Evolutionary conservation across 2,888 invertebrate species (phyloP).

Genomic region (Lordiphosa andalusiaca): DNA sequence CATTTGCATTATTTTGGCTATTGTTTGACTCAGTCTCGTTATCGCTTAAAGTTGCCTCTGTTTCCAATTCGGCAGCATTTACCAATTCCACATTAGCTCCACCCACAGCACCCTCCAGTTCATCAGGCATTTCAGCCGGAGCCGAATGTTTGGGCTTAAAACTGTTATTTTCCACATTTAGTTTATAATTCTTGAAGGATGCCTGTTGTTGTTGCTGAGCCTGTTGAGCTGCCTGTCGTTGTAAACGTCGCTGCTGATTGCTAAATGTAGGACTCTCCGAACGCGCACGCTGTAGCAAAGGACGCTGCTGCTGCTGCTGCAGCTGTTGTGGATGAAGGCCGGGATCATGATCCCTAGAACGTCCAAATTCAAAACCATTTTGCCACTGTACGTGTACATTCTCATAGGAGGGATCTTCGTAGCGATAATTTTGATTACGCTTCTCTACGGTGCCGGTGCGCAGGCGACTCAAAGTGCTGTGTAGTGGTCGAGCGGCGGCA

Average conservation of each 20-base stretch:
- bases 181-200: constrained; percentile 78
- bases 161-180: constrained; percentile 78
- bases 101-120: constrained; percentile 70
- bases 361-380: constrained; percentile 79
- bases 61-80: constrained; percentile 26
- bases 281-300: constrained; percentile 75
- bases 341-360: constrained; percentile 76
- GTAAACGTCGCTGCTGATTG: constrained; percentile 62
- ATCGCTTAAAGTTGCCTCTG: constrained; percentile 49
- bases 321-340: constrained; percentile 29
- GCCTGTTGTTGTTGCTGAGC: constrained; percentile 39
- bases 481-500: constrained; percentile 68
- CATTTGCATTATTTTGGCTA: constrained; percentile 37
- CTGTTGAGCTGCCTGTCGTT: constrained; percentile 44
- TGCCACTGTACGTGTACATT: constrained; percentile 80
- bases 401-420: constrained; percentile 79
- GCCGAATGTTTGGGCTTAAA: constrained; percentile 74
- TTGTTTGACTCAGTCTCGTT: constrained; percentile 67
- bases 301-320: constrained; percentile 52
- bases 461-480: constrained; percentile 76
- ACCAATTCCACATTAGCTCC: constrained; percentile 40
- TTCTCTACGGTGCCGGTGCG: constrained; percentile 54
- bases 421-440: constrained; percentile 56
- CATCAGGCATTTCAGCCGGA: constrained; percentile 45
- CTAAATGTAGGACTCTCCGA: constrained; percentile 79